Percentiles rank a stretch among this genome's conserved stretches.
These are phyloP conservation scores for Habropoda laboriosa DNA, from an alignment of 1,140 invertebrate genomes.

Conservation along the genomic window DNA sequence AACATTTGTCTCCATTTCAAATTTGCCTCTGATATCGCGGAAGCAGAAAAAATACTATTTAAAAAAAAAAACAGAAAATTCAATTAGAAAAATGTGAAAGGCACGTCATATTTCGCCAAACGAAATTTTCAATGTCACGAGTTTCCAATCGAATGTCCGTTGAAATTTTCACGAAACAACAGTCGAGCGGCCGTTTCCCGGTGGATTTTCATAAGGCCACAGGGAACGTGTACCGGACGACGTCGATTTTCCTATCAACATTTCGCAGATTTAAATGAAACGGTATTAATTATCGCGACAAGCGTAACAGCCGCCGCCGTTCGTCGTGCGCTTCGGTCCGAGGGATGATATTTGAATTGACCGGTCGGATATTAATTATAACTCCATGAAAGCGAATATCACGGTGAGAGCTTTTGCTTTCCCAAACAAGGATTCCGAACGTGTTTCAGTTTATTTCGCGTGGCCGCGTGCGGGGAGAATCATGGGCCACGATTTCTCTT, in stretches of 20 bases:
- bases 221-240: not conserved
- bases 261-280: slow-evolving; percentile 62
- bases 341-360: slow-evolving; percentile 61
- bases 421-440: slow-evolving; percentile 23
- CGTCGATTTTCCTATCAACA: slow-evolving; percentile 15
- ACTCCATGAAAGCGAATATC: slow-evolving; percentile 54
- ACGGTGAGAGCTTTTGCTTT: slow-evolving; percentile 43
- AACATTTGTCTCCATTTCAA: too few species aligned
- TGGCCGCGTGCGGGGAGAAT: not conserved
- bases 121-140: not conserved
- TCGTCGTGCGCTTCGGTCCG: slow-evolving; percentile 28
- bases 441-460: slow-evolving; percentile 53
- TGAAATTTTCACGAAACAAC: not conserved
- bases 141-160: not conserved
- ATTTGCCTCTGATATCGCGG: too few species aligned
- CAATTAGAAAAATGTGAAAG: too few species aligned
- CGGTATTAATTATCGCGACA: slow-evolving; percentile 63
- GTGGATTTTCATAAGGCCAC: not conserved
- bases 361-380: slow-evolving; percentile 66
- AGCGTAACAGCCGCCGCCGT: slow-evolving; percentile 46
- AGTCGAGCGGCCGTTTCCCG: not conserved
- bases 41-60: too few species aligned
- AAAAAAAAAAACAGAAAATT: too few species aligned
- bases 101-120: not conserved
- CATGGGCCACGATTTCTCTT: slow-evolving; percentile 9